Conservation (phyloP, 2,888 invertebrate genomes). For the Lysandra bellargus region DNA sequence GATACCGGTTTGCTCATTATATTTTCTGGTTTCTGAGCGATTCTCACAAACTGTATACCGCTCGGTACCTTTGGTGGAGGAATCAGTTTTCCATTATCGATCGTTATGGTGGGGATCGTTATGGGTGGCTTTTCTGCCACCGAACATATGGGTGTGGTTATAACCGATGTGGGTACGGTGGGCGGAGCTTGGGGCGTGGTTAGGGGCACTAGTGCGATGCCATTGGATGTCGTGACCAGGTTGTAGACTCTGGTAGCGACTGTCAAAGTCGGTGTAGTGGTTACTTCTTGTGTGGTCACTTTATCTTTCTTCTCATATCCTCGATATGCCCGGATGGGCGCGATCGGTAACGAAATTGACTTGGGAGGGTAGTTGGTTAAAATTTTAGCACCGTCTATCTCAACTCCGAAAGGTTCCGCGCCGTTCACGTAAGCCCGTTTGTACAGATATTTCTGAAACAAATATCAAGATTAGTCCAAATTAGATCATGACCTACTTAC, state of each 20-base stretch:
- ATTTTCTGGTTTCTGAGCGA: background rate
- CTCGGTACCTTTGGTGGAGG: slow-evolving; percentile 9
- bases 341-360: slow-evolving; percentile 56
- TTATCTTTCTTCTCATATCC: background rate
- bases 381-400: slow-evolving; percentile 42
- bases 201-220: background rate
- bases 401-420: slow-evolving; percentile 50
- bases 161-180: background rate
- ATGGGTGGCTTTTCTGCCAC: background rate
- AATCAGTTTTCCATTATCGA: slow-evolving; percentile 30
- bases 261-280: background rate
- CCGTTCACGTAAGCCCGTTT: slow-evolving; percentile 43
- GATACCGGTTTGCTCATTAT: slow-evolving; percentile 35
- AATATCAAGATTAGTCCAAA: background rate
- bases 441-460: slow-evolving; percentile 42
- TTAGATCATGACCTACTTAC: background rate
- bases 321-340: slow-evolving; percentile 50
- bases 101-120: background rate
- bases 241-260: slow-evolving; percentile 3
- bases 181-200: background rate
- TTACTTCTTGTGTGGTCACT: background rate
- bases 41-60: background rate
- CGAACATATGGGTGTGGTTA: background rate
- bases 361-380: background rate
- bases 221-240: background rate